These are phyloP conservation scores for Bruchidius siliquastri DNA, from an alignment of 2,888 invertebrate genomes.

Conservation along the genomic window DNA sequence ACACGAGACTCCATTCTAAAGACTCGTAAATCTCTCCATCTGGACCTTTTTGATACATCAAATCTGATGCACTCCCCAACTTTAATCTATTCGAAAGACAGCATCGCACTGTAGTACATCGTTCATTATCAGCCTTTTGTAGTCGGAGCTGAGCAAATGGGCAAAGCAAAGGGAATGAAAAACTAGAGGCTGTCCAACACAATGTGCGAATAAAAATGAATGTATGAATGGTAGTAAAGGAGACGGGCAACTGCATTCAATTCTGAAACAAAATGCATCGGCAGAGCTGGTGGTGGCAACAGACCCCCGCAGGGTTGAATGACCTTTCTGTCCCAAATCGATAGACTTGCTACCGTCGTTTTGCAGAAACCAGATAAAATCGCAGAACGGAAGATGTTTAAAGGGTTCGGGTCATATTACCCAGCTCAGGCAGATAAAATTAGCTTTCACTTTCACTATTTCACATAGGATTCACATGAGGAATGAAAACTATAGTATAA, in stretches of 20 bases:
- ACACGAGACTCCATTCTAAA: neutral
- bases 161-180: neutral
- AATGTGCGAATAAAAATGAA: neutral
- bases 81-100: neutral
- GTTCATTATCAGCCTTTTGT: neutral
- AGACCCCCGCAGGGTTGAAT: neutral
- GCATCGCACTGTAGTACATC: neutral
- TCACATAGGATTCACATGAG: no score
- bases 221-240: neutral
- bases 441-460: no score
- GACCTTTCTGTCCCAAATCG: neutral
- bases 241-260: neutral
- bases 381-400: neutral
- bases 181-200: neutral
- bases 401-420: no score
- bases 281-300: neutral
- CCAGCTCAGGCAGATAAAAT: no score
- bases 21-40: neutral
- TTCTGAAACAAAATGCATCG: neutral
- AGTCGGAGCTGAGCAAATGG: neutral
- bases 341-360: neutral
- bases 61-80: neutral
- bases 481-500: no score
- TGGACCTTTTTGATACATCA: neutral
- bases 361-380: neutral